Evolutionary conservation across 2,113 vertebrate species (phyloP).

Genomic region (Hippocampus comes): DNA sequence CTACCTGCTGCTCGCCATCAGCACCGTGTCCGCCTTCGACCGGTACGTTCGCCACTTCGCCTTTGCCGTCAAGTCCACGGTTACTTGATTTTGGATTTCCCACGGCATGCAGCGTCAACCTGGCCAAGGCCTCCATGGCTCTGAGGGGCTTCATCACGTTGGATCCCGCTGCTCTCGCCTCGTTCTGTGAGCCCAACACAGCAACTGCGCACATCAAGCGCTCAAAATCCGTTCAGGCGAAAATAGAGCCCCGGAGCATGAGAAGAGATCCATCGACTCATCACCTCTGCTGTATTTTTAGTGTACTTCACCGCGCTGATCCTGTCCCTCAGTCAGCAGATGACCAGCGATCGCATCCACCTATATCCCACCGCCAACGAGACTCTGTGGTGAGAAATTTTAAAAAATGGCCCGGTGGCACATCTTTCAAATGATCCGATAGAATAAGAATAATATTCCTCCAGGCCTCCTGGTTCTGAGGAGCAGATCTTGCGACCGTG

Average conservation of each 20-base stretch:
- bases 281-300: constrained; percentile 44
- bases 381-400: constrained; percentile 80
- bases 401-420: background rate
- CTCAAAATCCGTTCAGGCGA: background rate
- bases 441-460: background rate
- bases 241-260: background rate
- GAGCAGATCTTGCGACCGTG: constrained; percentile 82
- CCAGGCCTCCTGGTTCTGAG: constrained; percentile 81
- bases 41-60: constrained; percentile 66
- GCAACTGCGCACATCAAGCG: background rate
- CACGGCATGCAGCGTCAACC: constrained; percentile 76
- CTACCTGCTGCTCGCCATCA: constrained; percentile 87
- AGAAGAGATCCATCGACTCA: too few relatives aligned
- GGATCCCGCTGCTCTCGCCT: constrained; percentile 85
- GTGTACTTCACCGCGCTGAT: constrained; percentile 90
- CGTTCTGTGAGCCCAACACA: constrained; percentile 81
- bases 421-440: background rate
- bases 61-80: background rate
- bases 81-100: background rate
- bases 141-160: constrained; percentile 83
- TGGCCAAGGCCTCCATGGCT: constrained; percentile 86
- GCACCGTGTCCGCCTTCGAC: constrained; percentile 92
- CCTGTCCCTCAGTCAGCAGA: constrained; percentile 92
- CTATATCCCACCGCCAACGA: constrained; percentile 82
- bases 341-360: constrained; percentile 92